These are phyloP conservation scores for Saimiri boliviensis DNA, from an alignment of 2,113 vertebrate species.

Conservation along the genomic window DNA sequence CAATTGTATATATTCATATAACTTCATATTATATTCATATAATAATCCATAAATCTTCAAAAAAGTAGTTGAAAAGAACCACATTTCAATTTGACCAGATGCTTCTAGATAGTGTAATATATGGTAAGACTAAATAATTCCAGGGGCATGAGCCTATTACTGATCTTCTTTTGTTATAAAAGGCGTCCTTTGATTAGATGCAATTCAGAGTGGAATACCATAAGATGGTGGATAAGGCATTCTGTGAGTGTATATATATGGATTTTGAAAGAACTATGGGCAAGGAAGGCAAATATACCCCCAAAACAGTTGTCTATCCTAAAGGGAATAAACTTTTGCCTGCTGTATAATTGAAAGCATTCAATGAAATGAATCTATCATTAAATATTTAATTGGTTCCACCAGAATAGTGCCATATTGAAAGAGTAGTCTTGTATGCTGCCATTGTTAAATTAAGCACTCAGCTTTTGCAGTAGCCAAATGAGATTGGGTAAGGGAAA, in stretches of 20 bases:
- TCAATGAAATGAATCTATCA: not conserved
- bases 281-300: not conserved
- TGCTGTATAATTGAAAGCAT: not conserved
- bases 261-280: not conserved
- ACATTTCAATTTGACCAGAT: not conserved
- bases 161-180: not conserved
- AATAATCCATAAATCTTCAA: not conserved
- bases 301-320: not conserved
- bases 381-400: not conserved
- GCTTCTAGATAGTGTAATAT: not conserved
- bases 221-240: not conserved
- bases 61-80: not conserved
- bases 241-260: not conserved
- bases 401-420: not conserved
- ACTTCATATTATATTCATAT: not conserved
- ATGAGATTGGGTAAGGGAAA: not conserved
- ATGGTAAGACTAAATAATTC: not conserved
- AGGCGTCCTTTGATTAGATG: not conserved
- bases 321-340: not conserved
- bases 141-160: not conserved
- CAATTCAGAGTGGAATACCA: not conserved
- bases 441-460: not conserved
- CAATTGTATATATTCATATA: not conserved
- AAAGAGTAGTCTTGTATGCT: not conserved
- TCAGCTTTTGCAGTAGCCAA: not conserved